These are phyloP conservation scores for Neostethus bicornis DNA, from an alignment of 2,797 vertebrate species.

Conservation along the genomic window DNA sequence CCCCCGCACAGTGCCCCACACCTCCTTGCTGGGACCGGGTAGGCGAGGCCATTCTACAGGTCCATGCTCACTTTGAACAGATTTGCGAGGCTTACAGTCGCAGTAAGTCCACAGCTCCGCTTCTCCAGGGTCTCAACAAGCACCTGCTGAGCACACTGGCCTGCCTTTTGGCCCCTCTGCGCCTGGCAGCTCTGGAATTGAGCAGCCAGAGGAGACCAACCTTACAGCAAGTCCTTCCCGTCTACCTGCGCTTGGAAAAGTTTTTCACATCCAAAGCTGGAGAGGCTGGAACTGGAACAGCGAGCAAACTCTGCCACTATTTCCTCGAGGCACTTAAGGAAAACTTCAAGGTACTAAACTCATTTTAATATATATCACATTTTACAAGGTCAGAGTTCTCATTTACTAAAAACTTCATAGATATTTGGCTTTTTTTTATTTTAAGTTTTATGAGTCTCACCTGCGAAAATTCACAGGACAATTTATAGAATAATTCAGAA, in stretches of 20 bases:
- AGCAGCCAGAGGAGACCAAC: conserved; percentile 93
- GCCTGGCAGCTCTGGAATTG: conserved; percentile 92
- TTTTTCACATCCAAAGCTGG: conserved; percentile 98
- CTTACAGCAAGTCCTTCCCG: conserved; percentile 94
- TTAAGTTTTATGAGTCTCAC: too few species aligned
- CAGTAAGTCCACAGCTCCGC: conserved; percentile 90
- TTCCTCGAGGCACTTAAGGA: conserved; percentile 98
- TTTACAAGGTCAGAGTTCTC: too few species aligned
- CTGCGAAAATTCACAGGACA: too few species aligned
- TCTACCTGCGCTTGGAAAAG: conserved; percentile 96
- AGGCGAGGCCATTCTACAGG: conserved; percentile 93
- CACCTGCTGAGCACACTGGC: conserved; percentile 94
- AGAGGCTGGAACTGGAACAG: conserved; percentile 87
- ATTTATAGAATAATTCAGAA: too few species aligned
- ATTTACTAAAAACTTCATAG: too few species aligned
- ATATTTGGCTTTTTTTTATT: too few species aligned
- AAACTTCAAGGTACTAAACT: conserved; percentile 87
- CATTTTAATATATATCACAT: background rate
- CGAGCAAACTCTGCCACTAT: conserved; percentile 98
- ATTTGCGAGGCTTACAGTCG: conserved; percentile 96
- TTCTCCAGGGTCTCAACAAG: conserved; percentile 97
- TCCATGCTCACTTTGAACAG: conserved; percentile 95
- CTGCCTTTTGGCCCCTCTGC: conserved; percentile 90
- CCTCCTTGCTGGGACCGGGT: conserved; percentile 96
- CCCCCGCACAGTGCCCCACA: conserved; percentile 85